These are phyloP conservation scores for Melipona bicolor DNA, from an alignment of 2,888 invertebrate genomes.

Conservation along the genomic window DNA sequence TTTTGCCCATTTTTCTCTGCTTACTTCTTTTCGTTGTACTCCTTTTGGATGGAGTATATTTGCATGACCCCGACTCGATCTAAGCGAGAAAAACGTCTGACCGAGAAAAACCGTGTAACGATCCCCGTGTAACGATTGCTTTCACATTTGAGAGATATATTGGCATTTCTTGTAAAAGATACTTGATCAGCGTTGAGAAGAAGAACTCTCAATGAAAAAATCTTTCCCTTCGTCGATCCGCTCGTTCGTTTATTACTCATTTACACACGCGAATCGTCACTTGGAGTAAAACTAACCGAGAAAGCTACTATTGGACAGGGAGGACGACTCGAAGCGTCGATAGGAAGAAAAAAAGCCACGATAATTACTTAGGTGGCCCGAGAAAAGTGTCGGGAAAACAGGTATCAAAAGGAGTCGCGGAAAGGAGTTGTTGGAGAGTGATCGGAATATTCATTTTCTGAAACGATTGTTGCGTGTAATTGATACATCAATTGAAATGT, in stretches of 20 bases:
- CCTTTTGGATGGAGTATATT: not conserved
- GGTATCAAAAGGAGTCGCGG: constrained; percentile 30
- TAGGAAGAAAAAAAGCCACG: not conserved
- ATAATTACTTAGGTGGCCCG: not conserved
- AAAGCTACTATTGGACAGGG: not conserved
- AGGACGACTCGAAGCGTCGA: not conserved
- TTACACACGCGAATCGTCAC: not conserved
- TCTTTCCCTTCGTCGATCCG: not conserved
- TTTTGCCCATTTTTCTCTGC: constrained; percentile 10
- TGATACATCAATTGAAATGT: constrained; percentile 70
- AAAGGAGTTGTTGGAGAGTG: not conserved
- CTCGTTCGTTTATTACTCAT: not conserved
- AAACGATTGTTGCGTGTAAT: constrained; percentile 74
- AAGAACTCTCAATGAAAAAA: not conserved
- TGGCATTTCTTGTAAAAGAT: constrained; percentile 31
- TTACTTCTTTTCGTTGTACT: not conserved
- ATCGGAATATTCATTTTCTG: constrained; percentile 73
- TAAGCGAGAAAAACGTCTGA: constrained; percentile 18
- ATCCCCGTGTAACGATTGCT: constrained; percentile 40
- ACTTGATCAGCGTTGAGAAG: constrained; percentile 21
- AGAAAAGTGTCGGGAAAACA: constrained; percentile 46
- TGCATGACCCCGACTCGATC: not conserved
- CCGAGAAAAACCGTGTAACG: constrained; percentile 16
- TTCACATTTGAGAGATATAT: constrained; percentile 37
- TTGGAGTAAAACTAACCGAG: not conserved